These are phyloP conservation scores for Xenopus tropicalis DNA, from an alignment of 2,113 vertebrate genomes.

Conservation along the genomic window UCB_Xtro_10.0 CM004448.2:68612001-68612500, in stretches of 20 bases:
- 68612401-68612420: too few species aligned
- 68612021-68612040: too few species aligned
- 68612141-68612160: constrained; percentile 25
- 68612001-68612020: too few species aligned
- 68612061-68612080: too few species aligned
- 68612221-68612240: constrained; percentile 61
- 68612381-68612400: too few species aligned
- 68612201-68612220: constrained; percentile 41
- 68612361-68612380: too few species aligned
- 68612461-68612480: too few species aligned
- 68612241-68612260: constrained; percentile 57
- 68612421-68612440: too few species aligned
- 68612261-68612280: constrained; percentile 51
- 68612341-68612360: constrained; percentile 50
- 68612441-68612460: too few species aligned
- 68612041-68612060: too few species aligned
- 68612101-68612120: constrained; percentile 15
- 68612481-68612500: too few species aligned
- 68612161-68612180: constrained; percentile 29
- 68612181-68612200: constrained; percentile 27
- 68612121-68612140: constrained; percentile 26
- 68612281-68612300: constrained; percentile 30
- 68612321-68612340: constrained; percentile 47
- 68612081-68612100: constrained; percentile 3
- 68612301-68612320: constrained; percentile 55